Conservation (phyloP, 2,888 invertebrate species). For the Eurytoma californica region DNA sequence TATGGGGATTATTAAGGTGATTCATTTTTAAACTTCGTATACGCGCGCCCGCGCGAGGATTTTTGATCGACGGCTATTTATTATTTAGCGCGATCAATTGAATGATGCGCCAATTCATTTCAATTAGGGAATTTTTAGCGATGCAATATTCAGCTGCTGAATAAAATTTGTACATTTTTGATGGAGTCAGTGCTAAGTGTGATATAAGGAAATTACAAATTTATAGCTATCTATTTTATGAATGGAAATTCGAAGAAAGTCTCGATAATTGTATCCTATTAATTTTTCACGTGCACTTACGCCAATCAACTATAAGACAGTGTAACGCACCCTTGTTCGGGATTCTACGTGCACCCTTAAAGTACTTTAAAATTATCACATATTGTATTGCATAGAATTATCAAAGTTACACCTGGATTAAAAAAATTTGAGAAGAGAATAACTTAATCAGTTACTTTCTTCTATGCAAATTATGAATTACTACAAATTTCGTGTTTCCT, state of each 20-base stretch:
- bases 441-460: constrained; percentile 47
- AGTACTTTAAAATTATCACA: too few relatives aligned
- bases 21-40: constrained; percentile 43
- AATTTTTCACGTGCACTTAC: too few relatives aligned
- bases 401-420: too few relatives aligned
- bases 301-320: too few relatives aligned
- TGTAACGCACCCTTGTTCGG: too few relatives aligned
- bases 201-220: too few relatives aligned
- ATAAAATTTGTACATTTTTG: background rate
- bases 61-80: constrained; percentile 29
- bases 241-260: too few relatives aligned
- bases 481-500: constrained; percentile 28
- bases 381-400: too few relatives aligned
- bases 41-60: background rate
- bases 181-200: too few relatives aligned
- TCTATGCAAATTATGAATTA: constrained; percentile 18
- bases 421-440: constrained; percentile 28
- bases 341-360: too few relatives aligned
- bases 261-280: too few relatives aligned
- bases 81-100: constrained; percentile 29
- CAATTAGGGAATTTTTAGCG: background rate
- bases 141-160: background rate
- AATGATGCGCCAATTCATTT: background rate
- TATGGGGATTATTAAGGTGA: background rate
- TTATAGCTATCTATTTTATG: too few relatives aligned